phyloP scores from a whole-genome alignment of 2,797 vertebrate species.

The Phylloscopus collybita region DNA sequence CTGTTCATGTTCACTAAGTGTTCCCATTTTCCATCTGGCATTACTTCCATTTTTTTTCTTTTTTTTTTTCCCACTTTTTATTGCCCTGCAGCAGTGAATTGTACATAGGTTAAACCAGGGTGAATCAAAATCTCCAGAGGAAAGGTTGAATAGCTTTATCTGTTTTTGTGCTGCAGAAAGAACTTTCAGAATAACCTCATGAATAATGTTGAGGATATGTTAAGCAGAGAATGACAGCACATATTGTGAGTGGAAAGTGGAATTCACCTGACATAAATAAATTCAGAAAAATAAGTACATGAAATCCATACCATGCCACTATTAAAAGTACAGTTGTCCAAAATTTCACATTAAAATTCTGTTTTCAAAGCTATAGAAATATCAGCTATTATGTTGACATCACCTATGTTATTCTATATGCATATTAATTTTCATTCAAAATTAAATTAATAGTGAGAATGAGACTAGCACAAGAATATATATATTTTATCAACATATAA shows the following conservation, averaged over 20 bases:
- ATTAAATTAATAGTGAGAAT: not conserved
- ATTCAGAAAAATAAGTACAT: not conserved
- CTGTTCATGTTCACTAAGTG: not conserved
- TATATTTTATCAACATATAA: not conserved
- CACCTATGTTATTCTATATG: not conserved
- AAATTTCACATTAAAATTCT: not conserved
- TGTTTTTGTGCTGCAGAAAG: not conserved
- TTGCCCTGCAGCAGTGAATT: not conserved
- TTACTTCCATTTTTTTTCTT: not conserved
- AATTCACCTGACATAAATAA: not conserved
- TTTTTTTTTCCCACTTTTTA: not conserved
- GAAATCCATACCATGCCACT: not conserved
- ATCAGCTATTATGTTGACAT: not conserved
- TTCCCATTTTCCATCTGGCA: slow-evolving; percentile 11
- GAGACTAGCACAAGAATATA: not conserved
- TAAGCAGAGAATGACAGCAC: not conserved
- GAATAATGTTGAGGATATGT: not conserved
- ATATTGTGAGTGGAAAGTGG: not conserved
- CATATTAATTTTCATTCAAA: not conserved
- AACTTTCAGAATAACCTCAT: not conserved
- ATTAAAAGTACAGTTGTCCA: not conserved
- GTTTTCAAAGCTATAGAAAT: not conserved
- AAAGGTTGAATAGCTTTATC: not conserved
- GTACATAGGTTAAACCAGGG: not conserved
- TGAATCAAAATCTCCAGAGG: not conserved